Base-by-base conservation (phyloP, 2,113 vertebrate species). In the Trichechus manatus region DNA sequence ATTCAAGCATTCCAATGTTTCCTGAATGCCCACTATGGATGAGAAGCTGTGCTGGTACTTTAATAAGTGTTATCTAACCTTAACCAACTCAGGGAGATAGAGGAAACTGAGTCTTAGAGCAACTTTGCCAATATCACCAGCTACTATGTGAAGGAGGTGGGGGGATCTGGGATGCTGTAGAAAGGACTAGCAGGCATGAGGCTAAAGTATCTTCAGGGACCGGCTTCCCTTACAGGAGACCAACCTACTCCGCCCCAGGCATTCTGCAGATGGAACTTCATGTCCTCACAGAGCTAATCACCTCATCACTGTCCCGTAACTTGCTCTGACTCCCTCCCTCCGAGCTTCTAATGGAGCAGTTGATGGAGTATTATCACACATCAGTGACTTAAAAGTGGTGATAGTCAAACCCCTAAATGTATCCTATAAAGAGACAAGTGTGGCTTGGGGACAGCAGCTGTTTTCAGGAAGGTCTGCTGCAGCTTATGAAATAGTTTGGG, bases 11-110 rank as follows among this genome's bases (percentile, higher is more conserved):
- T 6, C 39, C 20, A 1, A 63, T 9, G 0, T 72, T 88, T 50
- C 31, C 27, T 9, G 14, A n/a, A 11, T 1, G n/a, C 11, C 66
- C 15, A 25, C 42, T 42, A 8, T 27, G 1, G 36, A 13, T 0
- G 0, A 90, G 27, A 23, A 23, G 6, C 64, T 50, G 10, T 1
- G 22, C 39, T 23, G 9, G 15, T 33, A 39, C 0, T 0, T 10
- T 11, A 15, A 27, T 9, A 5, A 63, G 19, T 15, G 25, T 50
- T 8, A 33, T 29, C 44, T 27, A 31, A 53, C 25, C 25, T 86
- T 47, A 3, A 2, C 14, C 0, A 11, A 29, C 17, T 23, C n/a
- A 42, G 17, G 50, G 3, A 68, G 33, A 8, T 36, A 0, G 27
- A 78, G 36, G 29, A 95, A 88, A 72, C 19, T 1, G 9, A 53